A percentile compares a stretch with the other conserved stretches of the same genome.
Evolutionary conservation across 2,113 vertebrate species (phyloP).

Genomic region (Albula goreensis): DNA sequence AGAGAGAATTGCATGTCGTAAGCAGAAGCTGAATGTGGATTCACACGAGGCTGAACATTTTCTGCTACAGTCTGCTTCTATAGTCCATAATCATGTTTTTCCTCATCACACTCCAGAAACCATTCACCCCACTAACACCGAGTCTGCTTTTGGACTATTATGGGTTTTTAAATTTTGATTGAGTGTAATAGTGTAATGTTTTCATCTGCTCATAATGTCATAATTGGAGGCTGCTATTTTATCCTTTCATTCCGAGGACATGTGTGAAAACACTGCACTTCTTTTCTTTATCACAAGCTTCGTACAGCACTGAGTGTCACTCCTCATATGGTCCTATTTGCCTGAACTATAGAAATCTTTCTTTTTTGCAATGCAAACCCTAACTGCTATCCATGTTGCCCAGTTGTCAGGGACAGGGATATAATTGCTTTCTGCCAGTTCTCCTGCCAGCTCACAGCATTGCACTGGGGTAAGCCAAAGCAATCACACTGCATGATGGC

Average conservation of each 20-base stretch:
- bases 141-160: constrained; percentile 1
- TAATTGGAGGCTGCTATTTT: constrained; percentile 38
- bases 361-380: too few species aligned
- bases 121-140: constrained; percentile 10
- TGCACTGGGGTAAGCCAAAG: too few species aligned
- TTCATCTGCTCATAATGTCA: constrained; percentile 22
- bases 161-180: constrained; percentile 9
- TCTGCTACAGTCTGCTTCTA: not conserved
- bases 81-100: constrained; percentile 20
- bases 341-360: too few species aligned
- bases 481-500: too few species aligned
- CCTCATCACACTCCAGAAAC: not conserved
- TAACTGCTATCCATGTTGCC: too few species aligned
- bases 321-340: too few species aligned
- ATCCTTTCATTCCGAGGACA: constrained; percentile 16
- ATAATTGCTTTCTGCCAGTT: too few species aligned
- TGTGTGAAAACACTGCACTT: not conserved
- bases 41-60: too few species aligned
- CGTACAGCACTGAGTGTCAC: too few species aligned
- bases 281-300: too few species aligned
- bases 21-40: not conserved
- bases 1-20: not conserved
- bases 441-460: too few species aligned
- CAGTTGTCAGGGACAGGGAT: too few species aligned
- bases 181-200: constrained; percentile 2